These are phyloP conservation scores for Drosophila merina DNA, from an alignment of 2,888 invertebrate species.

Conservation along the genomic window DNA sequence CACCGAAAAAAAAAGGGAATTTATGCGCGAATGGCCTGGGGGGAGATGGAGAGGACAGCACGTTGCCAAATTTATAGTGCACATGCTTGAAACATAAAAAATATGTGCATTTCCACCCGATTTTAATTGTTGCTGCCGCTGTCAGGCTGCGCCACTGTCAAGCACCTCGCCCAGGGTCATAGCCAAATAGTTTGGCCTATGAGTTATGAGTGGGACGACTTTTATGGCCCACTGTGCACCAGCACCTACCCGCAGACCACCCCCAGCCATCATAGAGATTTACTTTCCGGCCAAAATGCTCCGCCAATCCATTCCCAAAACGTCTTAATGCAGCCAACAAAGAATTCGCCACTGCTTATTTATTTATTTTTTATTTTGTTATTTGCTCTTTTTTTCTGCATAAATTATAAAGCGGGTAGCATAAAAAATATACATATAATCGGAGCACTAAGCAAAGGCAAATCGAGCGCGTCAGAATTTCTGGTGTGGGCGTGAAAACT, in stretches of 20 bases:
- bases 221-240: constrained; percentile 57
- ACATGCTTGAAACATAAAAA: constrained; percentile 56
- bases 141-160: constrained; percentile 55
- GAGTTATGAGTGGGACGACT: constrained; percentile 61
- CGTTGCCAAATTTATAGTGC: constrained; percentile 58
- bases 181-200: constrained; percentile 62
- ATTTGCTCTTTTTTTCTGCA: constrained; percentile 40
- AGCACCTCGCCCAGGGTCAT: constrained; percentile 70
- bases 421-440: constrained; percentile 32
- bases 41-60: background rate
- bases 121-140: constrained; percentile 49
- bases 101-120: constrained; percentile 32
- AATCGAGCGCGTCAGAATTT: constrained; percentile 70
- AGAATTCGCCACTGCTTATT: constrained; percentile 26
- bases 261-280: constrained; percentile 15
- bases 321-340: constrained; percentile 40
- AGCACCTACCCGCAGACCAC: background rate
- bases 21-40: constrained; percentile 42
- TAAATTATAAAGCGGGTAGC: constrained; percentile 66
- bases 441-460: constrained; percentile 46
- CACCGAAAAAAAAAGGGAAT: constrained; percentile 50
- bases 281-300: constrained; percentile 33
- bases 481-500: constrained; percentile 64
- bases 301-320: constrained; percentile 38
- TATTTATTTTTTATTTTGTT: constrained; percentile 20